A percentile compares a stretch with the other conserved stretches of the same genome.
These are phyloP conservation scores for Brachionichthys hirsutus DNA, from an alignment of 2,113 vertebrate genomes.

Conservation along the genomic window DNA sequence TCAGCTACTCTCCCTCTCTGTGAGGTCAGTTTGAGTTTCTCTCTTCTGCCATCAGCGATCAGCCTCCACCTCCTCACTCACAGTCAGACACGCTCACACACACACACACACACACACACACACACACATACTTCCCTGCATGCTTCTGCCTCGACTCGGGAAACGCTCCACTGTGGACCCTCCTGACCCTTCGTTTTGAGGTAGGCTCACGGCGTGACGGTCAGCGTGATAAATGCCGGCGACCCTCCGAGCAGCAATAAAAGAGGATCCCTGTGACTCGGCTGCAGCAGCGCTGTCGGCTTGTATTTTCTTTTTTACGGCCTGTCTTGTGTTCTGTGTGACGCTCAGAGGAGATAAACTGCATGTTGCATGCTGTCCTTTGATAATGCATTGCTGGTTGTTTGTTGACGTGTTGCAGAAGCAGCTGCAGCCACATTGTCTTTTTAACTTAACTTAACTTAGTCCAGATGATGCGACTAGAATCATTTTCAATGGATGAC, in stretches of 20 bases:
- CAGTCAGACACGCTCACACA: conserved; percentile 7
- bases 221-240: conserved; percentile 15
- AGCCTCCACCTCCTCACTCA: conserved; percentile 41
- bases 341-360: not conserved
- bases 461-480: not conserved
- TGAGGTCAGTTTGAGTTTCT: conserved; percentile 66
- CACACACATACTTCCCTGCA: conserved; percentile 21
- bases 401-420: not conserved
- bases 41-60: conserved; percentile 67
- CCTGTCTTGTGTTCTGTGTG: conserved; percentile 24
- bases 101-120: conserved; percentile 14
- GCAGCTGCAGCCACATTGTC: not conserved
- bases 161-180: conserved; percentile 49
- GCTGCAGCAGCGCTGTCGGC: conserved; percentile 35
- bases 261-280: conserved; percentile 10
- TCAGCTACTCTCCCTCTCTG: conserved; percentile 8
- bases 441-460: conserved; percentile 1
- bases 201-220: conserved; percentile 54
- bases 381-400: not conserved
- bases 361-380: not conserved
- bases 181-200: conserved; percentile 60
- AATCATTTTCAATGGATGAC: not conserved
- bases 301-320: conserved; percentile 42
- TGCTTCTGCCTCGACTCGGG: conserved; percentile 36
- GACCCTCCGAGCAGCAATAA: conserved; percentile 46